These are phyloP conservation scores for Leptinotarsa juncta DNA, from an alignment of 2,888 invertebrate species.

Conservation along the genomic window DNA sequence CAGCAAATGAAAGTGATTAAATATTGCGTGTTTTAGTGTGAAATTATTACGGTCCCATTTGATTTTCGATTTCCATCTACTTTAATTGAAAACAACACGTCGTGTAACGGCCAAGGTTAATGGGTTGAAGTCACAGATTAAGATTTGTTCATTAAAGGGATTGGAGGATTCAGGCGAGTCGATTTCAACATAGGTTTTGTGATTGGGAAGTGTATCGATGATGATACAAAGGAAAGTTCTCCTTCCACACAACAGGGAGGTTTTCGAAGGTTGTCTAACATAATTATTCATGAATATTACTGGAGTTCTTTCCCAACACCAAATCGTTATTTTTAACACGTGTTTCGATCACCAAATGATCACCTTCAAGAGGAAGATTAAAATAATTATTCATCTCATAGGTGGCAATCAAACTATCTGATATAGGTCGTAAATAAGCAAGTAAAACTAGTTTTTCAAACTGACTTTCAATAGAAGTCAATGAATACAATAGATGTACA, in stretches of 20 bases:
- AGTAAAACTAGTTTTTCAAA: too few species aligned
- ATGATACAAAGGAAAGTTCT: too few species aligned
- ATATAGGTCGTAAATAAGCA: too few species aligned
- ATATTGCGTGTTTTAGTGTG: slow-evolving; percentile 54
- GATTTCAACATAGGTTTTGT: not conserved
- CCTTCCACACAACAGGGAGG: too few species aligned
- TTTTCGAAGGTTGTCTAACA: not conserved
- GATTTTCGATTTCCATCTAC: slow-evolving; percentile 51
- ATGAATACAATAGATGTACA: too few species aligned
- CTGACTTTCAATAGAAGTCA: too few species aligned
- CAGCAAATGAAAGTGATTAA: slow-evolving; percentile 54
- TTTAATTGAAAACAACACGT: slow-evolving; percentile 54
- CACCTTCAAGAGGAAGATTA: too few species aligned
- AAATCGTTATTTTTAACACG: too few species aligned
- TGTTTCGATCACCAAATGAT: too few species aligned
- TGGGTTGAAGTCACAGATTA: slow-evolving; percentile 49
- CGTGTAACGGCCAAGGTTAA: slow-evolving; percentile 58
- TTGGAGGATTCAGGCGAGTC: not conserved
- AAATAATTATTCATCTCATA: not conserved
- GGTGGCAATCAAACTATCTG: not conserved
- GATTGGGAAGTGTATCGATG: not conserved
- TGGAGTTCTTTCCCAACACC: too few species aligned
- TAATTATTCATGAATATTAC: not conserved
- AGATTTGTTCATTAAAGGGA: slow-evolving; percentile 31
- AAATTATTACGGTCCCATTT: slow-evolving; percentile 47